These are phyloP conservation scores for Sus cebifrons DNA, from an alignment of 2,797 vertebrate genomes.

Conservation along the genomic window DNA sequence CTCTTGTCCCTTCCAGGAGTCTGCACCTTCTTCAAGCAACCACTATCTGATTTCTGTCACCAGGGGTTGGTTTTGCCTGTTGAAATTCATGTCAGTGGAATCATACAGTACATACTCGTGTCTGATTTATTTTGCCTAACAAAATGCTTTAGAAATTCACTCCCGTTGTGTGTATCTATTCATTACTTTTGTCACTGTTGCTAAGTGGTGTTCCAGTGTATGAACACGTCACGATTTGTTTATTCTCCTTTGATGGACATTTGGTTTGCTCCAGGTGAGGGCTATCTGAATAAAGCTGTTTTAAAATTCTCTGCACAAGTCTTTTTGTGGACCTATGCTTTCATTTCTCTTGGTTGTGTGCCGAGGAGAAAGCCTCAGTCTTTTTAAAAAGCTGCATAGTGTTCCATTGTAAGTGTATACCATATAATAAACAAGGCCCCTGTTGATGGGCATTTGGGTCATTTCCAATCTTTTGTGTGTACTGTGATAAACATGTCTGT, in stretches of 20 bases:
- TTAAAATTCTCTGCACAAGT: not conserved
- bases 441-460: not conserved
- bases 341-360: not conserved
- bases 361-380: not conserved
- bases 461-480: not conserved
- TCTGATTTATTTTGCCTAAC: not conserved
- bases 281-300: constrained; percentile 64
- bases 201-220: not conserved
- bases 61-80: not conserved
- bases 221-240: not conserved
- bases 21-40: not conserved
- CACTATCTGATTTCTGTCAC: not conserved
- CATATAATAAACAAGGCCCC: not conserved
- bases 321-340: not conserved
- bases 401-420: not conserved
- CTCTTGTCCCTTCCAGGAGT: not conserved
- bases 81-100: not conserved
- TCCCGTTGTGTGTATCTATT: not conserved
- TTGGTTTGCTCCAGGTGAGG: constrained; percentile 1
- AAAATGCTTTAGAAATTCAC: not conserved
- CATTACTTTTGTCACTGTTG: not conserved
- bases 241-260: not conserved
- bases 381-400: not conserved
- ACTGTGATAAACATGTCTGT: not conserved
- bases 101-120: not conserved